Conservation (phyloP, 2,888 invertebrate species). For the Acrobasis consociella region DNA sequence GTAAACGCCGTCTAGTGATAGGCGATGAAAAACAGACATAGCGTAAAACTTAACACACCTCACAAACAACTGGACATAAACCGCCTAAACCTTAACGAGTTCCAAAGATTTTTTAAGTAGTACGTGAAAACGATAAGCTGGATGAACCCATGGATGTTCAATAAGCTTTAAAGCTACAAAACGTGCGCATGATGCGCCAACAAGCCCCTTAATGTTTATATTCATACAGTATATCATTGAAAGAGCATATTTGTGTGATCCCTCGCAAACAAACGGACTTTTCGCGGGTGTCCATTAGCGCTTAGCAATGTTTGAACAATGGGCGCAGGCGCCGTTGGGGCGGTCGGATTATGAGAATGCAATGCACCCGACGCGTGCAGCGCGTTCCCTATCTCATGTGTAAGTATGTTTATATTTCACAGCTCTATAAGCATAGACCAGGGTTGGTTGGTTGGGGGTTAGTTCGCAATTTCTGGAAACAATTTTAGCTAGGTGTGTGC, state of each 20-base stretch:
- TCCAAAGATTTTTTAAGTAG: background rate
- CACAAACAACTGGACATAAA: background rate
- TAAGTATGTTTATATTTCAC: slow-evolving; percentile 58
- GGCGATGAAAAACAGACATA: no score
- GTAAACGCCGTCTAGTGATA: no score
- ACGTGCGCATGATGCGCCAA: no score
- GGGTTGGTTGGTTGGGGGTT: no score
- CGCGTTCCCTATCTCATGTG: background rate
- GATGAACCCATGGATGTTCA: background rate
- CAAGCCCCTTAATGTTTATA: background rate
- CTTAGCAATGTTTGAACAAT: slow-evolving; percentile 46
- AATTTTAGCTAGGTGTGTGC: no score
- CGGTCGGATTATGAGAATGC: slow-evolving; percentile 23
- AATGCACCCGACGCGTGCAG: slow-evolving; percentile 7
- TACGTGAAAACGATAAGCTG: no score
- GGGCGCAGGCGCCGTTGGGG: slow-evolving; percentile 45
- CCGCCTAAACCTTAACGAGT: background rate
- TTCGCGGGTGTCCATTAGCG: slow-evolving; percentile 47
- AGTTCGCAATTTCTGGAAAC: no score
- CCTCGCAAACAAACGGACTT: slow-evolving; percentile 44
- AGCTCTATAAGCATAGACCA: slow-evolving; percentile 45
- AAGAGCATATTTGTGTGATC: slow-evolving; percentile 36
- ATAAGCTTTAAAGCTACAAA: no score
- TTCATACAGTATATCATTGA: background rate
- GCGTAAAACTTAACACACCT: no score